Evolutionary conservation across 2,888 invertebrate species (phyloP).

Genomic region (Drosophila birchii): DNA sequence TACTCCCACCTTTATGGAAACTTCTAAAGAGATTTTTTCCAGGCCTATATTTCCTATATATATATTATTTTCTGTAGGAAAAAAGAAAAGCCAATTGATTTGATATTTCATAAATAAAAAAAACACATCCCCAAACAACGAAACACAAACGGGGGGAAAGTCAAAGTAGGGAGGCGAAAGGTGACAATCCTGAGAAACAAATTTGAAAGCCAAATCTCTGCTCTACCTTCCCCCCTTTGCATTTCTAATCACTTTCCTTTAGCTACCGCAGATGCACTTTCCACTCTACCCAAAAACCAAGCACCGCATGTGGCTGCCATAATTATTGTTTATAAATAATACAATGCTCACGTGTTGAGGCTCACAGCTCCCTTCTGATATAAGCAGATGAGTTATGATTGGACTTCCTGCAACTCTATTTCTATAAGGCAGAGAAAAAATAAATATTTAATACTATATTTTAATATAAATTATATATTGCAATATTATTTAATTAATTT

Average conservation of each 20-base stretch:
- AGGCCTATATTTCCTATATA: slow-evolving; percentile 10
- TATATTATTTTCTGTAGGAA: background rate
- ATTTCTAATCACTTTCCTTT: slow-evolving; percentile 27
- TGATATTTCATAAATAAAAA: slow-evolving; percentile 47
- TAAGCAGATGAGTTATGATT: slow-evolving; percentile 59
- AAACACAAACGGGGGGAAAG: slow-evolving; percentile 55
- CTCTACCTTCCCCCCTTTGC: slow-evolving; percentile 3
- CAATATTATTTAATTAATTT: background rate
- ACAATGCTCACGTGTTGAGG: slow-evolving; percentile 63
- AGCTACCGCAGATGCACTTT: slow-evolving; percentile 39
- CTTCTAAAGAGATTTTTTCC: slow-evolving; percentile 54
- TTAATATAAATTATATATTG: background rate
- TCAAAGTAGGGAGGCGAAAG: slow-evolving; percentile 58
- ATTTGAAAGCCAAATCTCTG: slow-evolving; percentile 48
- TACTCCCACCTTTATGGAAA: background rate
- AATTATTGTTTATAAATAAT: slow-evolving; percentile 75
- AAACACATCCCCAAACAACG: background rate
- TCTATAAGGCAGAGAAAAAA: slow-evolving; percentile 9
- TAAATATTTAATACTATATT: background rate
- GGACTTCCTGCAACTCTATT: slow-evolving; percentile 41
- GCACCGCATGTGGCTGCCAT: slow-evolving; percentile 58
- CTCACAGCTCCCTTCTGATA: slow-evolving; percentile 41
- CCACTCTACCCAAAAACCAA: slow-evolving; percentile 5
- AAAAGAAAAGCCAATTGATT: slow-evolving; percentile 43
- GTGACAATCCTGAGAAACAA: slow-evolving; percentile 83